These are phyloP conservation scores for Poeciliopsis prolifica DNA, from an alignment of 2,113 vertebrate genomes.

Conservation along the genomic window DNA sequence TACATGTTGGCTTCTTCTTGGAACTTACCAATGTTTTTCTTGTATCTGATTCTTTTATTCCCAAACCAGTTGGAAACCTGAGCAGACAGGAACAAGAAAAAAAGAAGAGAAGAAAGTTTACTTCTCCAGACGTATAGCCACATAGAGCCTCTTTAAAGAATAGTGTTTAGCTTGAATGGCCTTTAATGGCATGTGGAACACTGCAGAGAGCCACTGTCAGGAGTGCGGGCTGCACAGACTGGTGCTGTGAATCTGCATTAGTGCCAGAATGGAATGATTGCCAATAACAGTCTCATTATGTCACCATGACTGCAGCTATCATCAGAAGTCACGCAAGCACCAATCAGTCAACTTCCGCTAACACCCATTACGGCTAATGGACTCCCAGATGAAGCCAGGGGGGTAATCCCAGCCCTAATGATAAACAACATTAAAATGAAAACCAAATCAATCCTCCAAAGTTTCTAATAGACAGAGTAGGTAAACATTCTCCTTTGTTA, in stretches of 20 bases:
- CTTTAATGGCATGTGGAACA: conserved; percentile 39
- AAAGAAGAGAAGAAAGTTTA: conserved; percentile 54
- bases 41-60: conserved; percentile 99
- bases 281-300: conserved; percentile 81
- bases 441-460: conserved; percentile 80
- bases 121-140: conserved; percentile 18
- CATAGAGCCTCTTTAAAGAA: conserved; percentile 26
- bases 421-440: conserved; percentile 84
- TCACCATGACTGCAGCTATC: conserved; percentile 78
- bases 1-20: conserved; percentile 99
- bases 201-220: conserved; percentile 47
- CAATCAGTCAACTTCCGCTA: conserved; percentile 81
- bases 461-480: conserved; percentile 63
- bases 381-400: conserved; percentile 77
- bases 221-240: conserved; percentile 47
- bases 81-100: conserved; percentile 54
- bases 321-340: conserved; percentile 75
- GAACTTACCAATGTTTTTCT: conserved; percentile 99
- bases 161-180: conserved; percentile 36
- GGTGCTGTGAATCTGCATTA: conserved; percentile 75
- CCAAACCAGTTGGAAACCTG: conserved; percentile 99
- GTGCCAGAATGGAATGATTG: conserved; percentile 77
- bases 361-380: conserved; percentile 82
- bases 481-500: conserved; percentile 79
- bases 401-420: conserved; percentile 78